Conservation (phyloP, 2,113 vertebrate species). For the Murina feae region DNA sequence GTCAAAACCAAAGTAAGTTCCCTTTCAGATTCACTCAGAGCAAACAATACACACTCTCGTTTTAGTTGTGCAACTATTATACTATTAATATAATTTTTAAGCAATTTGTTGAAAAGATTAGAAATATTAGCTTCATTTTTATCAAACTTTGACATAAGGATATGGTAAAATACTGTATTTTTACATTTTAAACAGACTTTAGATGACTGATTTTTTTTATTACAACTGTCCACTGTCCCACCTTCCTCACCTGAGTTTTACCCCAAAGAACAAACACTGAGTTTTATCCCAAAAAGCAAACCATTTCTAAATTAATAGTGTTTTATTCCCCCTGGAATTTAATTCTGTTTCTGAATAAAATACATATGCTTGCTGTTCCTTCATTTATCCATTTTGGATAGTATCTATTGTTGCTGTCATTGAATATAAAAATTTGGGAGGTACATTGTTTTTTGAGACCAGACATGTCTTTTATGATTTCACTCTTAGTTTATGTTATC, state of each 20-base stretch:
- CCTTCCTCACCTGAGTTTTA: not conserved
- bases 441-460: not conserved
- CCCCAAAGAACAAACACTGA: not conserved
- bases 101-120: not conserved
- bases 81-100: not conserved
- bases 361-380: not conserved
- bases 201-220: not conserved
- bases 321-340: not conserved
- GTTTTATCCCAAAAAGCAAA: not conserved
- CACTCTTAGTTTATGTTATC: not conserved
- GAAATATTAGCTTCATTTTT: not conserved
- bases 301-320: not conserved
- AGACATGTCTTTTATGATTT: not conserved
- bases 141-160: not conserved
- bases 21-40: slow-evolving; percentile 49
- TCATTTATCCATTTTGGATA: not conserved
- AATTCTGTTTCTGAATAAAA: slow-evolving; percentile 11
- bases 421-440: not conserved
- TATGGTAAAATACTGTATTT: not conserved
- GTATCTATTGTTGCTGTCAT: not conserved
- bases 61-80: not conserved
- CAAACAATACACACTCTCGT: slow-evolving; percentile 4
- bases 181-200: not conserved
- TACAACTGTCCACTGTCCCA: not conserved
- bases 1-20: slow-evolving; percentile 79